phyloP scores from a whole-genome alignment of 2,113 vertebrate species.

The Antechinus stuartii region DNA sequence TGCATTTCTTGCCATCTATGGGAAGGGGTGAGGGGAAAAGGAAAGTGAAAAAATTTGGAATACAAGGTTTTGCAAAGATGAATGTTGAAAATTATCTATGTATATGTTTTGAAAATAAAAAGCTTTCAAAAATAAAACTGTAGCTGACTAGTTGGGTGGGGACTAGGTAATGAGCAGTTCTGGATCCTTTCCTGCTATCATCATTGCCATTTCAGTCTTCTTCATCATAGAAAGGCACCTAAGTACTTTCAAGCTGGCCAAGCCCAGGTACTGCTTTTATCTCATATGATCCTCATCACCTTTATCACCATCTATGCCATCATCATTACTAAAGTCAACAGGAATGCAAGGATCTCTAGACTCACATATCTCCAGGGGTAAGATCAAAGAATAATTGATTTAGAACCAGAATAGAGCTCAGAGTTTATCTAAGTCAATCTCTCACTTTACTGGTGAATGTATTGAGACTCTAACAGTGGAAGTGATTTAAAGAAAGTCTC shows the following conservation, averaged over 20 bases:
- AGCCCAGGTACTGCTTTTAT: neutral
- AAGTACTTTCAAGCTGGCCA: neutral
- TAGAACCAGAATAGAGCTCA: neutral
- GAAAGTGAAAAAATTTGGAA: too few species aligned
- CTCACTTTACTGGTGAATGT: neutral
- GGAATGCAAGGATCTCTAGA: neutral
- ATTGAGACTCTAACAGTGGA: neutral
- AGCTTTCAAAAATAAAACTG: neutral
- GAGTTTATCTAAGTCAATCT: neutral
- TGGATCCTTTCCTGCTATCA: neutral
- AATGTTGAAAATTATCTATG: too few species aligned
- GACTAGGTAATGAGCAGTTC: neutral
- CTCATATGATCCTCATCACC: neutral
- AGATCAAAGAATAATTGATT: neutral
- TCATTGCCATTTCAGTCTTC: neutral
- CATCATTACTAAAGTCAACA: neutral
- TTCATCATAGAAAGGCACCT: neutral
- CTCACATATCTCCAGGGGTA: neutral
- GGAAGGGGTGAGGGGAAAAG: too few species aligned
- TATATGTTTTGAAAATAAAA: too few species aligned
- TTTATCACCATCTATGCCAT: neutral
- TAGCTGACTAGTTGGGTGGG: neutral
- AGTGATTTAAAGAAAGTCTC: neutral
- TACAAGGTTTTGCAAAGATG: too few species aligned
- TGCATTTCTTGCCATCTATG: too few species aligned